A percentile compares a stretch with the other conserved stretches of the same genome.
These are phyloP conservation scores for Celastrina argiolus DNA, from an alignment of 2,888 invertebrate genomes.

Conservation along the genomic window DNA sequence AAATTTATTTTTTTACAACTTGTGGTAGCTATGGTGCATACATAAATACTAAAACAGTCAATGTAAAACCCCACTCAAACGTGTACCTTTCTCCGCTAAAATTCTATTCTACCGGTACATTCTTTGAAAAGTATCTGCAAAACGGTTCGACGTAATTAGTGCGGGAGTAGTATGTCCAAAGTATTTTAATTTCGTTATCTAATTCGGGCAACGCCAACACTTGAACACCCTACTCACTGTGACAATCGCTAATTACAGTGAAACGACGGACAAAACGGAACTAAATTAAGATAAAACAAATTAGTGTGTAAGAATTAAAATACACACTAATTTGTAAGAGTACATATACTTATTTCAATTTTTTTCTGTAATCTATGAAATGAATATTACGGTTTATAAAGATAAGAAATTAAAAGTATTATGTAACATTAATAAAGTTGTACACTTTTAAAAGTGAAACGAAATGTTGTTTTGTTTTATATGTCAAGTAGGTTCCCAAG, in stretches of 20 bases:
- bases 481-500: too few species aligned
- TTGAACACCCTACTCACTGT: slow-evolving; percentile 4
- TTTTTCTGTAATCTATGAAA: too few species aligned
- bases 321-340: too few species aligned
- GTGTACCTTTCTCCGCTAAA: background rate
- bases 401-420: too few species aligned
- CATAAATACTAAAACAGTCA: background rate
- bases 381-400: too few species aligned
- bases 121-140: background rate
- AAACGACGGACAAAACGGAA: background rate
- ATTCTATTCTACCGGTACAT: background rate
- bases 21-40: too few species aligned
- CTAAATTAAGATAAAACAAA: background rate
- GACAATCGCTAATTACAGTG: background rate
- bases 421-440: too few species aligned
- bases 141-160: background rate
- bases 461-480: too few species aligned
- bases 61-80: background rate
- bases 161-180: background rate
- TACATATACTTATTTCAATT: too few species aligned
- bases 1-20: too few species aligned
- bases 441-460: too few species aligned
- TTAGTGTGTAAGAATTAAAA: background rate
- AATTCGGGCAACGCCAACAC: background rate
- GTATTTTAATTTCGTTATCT: slow-evolving; percentile 4